Conservation (phyloP, 1,140 invertebrate species). For the Akabosia matsudoensis region DNA sequence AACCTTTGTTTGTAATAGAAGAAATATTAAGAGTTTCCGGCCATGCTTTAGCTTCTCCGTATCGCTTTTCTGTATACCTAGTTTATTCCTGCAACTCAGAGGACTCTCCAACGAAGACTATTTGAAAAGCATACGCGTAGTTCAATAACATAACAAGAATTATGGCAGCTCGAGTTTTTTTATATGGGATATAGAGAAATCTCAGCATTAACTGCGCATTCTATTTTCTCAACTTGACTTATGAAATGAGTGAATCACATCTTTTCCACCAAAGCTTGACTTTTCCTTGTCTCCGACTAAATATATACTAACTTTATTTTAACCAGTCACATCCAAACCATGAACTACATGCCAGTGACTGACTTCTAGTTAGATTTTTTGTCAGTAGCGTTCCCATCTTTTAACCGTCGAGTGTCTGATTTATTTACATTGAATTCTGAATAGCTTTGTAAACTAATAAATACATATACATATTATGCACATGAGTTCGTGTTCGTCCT, state of each 20-base stretch:
- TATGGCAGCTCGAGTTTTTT: too few relatives aligned
- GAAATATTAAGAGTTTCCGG: too few relatives aligned
- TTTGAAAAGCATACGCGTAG: too few relatives aligned
- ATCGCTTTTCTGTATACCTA: too few relatives aligned
- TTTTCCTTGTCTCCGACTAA: conserved; percentile 10
- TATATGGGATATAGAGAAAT: neutral
- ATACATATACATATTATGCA: neutral
- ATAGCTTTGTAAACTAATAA: neutral
- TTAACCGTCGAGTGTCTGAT: neutral
- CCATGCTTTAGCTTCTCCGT: too few relatives aligned
- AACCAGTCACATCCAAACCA: conserved; percentile 5
- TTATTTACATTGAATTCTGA: neutral
- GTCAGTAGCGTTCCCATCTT: neutral
- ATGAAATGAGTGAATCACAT: neutral
- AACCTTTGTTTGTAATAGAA: too few relatives aligned
- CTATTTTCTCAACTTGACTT: neutral
- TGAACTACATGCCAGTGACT: neutral
- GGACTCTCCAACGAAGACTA: too few relatives aligned
- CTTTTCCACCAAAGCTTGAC: neutral
- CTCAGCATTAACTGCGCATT: neutral
- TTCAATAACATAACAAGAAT: too few relatives aligned
- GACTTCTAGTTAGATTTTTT: neutral
- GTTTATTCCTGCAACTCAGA: too few relatives aligned
- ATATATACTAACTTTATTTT: neutral
- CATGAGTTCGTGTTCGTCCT: neutral